phyloP scores from a whole-genome alignment of 2,797 vertebrate species.

The Salarias fasciatus region DNA sequence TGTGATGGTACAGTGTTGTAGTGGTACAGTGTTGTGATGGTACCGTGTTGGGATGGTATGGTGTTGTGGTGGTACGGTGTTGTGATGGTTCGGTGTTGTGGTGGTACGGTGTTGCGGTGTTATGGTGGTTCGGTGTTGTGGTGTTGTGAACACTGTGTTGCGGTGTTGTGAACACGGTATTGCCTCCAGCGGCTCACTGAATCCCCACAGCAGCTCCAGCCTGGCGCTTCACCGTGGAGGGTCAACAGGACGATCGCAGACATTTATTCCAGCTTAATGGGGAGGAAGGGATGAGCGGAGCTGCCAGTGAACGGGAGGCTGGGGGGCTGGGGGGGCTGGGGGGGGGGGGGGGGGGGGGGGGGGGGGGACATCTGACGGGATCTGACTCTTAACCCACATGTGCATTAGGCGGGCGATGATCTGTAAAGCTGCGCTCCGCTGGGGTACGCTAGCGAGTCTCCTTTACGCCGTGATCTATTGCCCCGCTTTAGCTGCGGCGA shows the following conservation, averaged over 20 bases:
- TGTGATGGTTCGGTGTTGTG: too few relatives aligned
- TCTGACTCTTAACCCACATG: slow-evolving; percentile 80
- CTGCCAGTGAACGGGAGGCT: slow-evolving; percentile 19
- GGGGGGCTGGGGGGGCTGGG: slow-evolving; percentile 4
- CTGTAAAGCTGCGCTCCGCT: slow-evolving; percentile 80
- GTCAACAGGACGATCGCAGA: slow-evolving; percentile 60
- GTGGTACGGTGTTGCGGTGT: too few relatives aligned
- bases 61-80: too few relatives aligned
- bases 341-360: slow-evolving; percentile 43
- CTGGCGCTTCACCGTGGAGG: slow-evolving; percentile 35
- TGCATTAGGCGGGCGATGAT: slow-evolving; percentile 85
- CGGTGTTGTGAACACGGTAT: neutral
- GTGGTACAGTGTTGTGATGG: too few relatives aligned
- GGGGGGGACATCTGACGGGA: slow-evolving; percentile 34
- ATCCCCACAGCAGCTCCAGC: neutral
- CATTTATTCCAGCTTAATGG: slow-evolving; percentile 81
- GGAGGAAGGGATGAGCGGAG: slow-evolving; percentile 45
- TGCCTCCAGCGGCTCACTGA: neutral
- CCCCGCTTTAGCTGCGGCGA: slow-evolving; percentile 80
- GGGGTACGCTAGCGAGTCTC: slow-evolving; percentile 82
- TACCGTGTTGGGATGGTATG: too few relatives aligned
- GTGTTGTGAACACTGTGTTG: too few relatives aligned
- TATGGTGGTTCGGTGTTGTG: too few relatives aligned
- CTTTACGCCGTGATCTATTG: slow-evolving; percentile 87
- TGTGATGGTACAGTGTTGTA: too few relatives aligned